Evolutionary conservation across 2,797 vertebrate species (phyloP).

Genomic region (Thaleichthys pacificus): DNA sequence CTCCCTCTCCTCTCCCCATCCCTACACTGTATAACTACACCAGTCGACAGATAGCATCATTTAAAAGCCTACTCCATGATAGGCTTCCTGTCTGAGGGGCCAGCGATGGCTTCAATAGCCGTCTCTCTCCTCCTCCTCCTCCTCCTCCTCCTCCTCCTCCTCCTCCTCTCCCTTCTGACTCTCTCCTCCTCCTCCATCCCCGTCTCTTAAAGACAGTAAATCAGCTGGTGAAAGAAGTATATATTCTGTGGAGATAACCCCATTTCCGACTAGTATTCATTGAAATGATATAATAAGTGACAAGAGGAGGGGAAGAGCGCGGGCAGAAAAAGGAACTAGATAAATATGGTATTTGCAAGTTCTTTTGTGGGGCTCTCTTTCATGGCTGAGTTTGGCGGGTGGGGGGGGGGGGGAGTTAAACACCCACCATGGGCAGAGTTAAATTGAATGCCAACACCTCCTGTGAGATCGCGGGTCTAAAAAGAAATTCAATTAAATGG

Average conservation of each 20-base stretch:
- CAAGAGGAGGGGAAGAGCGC: slow-evolving; percentile 58
- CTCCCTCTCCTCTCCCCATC: slow-evolving; percentile 34
- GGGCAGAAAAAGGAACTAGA: slow-evolving; percentile 67
- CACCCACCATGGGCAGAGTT: slow-evolving; percentile 81
- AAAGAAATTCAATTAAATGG: slow-evolving; percentile 99
- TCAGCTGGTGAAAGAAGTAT: slow-evolving; percentile 79
- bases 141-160: slow-evolving; percentile 20
- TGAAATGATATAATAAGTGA: slow-evolving; percentile 85
- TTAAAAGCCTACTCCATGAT: slow-evolving; percentile 47
- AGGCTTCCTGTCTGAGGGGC: slow-evolving; percentile 40
- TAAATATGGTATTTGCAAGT: slow-evolving; percentile 89
- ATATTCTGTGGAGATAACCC: slow-evolving; percentile 78
- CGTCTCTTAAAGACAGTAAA: slow-evolving; percentile 80
- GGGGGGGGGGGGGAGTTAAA: slow-evolving; percentile 79
- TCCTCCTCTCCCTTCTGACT: slow-evolving; percentile 32
- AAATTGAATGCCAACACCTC: slow-evolving; percentile 95
- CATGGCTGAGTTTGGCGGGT: slow-evolving; percentile 54
- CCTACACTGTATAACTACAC: slow-evolving; percentile 52
- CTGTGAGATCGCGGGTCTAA: slow-evolving; percentile 95
- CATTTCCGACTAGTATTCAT: slow-evolving; percentile 79
- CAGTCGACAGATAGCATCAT: slow-evolving; percentile 55
- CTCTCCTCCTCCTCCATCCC: slow-evolving; percentile 23
- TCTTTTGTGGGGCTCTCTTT: slow-evolving; percentile 87
- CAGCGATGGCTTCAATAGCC: slow-evolving; percentile 44
- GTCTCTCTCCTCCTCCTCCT: slow-evolving; percentile 34